Evolutionary conservation across 2,888 invertebrate species (phyloP).

Genomic region (Shargacucullia verbasci): DNA sequence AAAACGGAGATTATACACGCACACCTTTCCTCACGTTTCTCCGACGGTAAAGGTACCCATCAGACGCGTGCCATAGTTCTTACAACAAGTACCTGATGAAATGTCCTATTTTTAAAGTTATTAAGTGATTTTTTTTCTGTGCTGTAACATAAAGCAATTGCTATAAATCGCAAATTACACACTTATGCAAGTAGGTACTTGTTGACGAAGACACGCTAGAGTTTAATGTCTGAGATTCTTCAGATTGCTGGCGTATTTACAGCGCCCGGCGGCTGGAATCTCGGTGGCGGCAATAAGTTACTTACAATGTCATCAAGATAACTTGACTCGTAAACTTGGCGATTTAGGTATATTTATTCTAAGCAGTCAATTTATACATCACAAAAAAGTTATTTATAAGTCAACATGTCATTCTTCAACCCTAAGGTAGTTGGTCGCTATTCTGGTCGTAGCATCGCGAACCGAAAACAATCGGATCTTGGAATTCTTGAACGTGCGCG

Average conservation of each 20-base stretch:
- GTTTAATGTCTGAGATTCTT: slow-evolving; percentile 44
- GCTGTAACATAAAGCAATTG: slow-evolving; percentile 16
- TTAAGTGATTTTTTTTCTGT: slow-evolving; percentile 12
- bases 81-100: slow-evolving; percentile 9
- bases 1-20: slow-evolving; percentile 84
- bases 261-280: slow-evolving; percentile 45
- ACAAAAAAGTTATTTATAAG: too few relatives aligned
- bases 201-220: slow-evolving; percentile 25
- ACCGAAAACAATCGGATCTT: slow-evolving; percentile 62
- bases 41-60: slow-evolving; percentile 33
- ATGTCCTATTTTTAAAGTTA: slow-evolving; percentile 19
- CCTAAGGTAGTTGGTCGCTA: slow-evolving; percentile 43
- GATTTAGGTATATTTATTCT: slow-evolving; percentile 7
- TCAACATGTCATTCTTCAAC: slow-evolving; percentile 5
- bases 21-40: slow-evolving; percentile 73
- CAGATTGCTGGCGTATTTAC: slow-evolving; percentile 43
- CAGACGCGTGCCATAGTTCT: slow-evolving; percentile 13
- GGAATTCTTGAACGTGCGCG: slow-evolving; percentile 64
- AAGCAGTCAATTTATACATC: slow-evolving; percentile 7
- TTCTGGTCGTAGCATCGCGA: slow-evolving; percentile 53
- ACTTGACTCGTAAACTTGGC: slow-evolving; percentile 17
- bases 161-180: slow-evolving; percentile 33
- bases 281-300: slow-evolving; percentile 16
- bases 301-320: slow-evolving; percentile 33
- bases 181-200: slow-evolving; percentile 19